Conservation (phyloP, 2,797 vertebrate genomes). For the Erethizon dorsatum region DNA sequence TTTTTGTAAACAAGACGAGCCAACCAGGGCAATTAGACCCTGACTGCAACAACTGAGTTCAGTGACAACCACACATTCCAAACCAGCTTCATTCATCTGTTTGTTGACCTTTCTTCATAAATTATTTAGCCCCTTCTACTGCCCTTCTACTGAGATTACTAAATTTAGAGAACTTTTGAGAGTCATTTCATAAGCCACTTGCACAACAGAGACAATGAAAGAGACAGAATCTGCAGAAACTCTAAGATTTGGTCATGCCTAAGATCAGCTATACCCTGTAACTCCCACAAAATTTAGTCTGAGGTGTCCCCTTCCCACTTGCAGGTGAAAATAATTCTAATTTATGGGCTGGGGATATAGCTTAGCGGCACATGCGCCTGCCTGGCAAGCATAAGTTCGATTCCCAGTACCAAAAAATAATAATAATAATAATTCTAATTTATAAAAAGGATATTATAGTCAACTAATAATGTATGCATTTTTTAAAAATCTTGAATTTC, state of each 20-base stretch:
- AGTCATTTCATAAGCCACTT: neutral
- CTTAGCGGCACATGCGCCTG: too few species aligned
- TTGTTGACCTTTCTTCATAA: neutral
- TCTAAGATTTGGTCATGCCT: neutral
- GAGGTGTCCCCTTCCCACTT: neutral
- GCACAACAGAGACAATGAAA: neutral
- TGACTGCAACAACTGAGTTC: neutral
- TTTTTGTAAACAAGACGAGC: neutral
- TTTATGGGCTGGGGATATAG: too few species aligned
- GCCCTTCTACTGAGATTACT: neutral
- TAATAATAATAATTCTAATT: conserved; percentile 35
- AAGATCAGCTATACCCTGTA: neutral
- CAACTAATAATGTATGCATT: neutral
- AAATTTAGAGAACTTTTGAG: neutral
- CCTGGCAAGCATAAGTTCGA: too few species aligned
- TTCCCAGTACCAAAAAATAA: too few species aligned
- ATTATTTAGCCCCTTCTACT: neutral
- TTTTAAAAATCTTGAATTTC: neutral
- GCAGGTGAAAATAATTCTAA: too few species aligned
- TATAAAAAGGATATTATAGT: neutral
- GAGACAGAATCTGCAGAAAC: neutral
- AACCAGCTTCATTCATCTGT: neutral
- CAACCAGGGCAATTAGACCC: neutral
- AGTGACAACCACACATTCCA: neutral
- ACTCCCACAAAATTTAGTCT: neutral